Evolutionary conservation across 2,797 vertebrate genomes (phyloP).

Genomic region (Gallinago stenura): DNA sequence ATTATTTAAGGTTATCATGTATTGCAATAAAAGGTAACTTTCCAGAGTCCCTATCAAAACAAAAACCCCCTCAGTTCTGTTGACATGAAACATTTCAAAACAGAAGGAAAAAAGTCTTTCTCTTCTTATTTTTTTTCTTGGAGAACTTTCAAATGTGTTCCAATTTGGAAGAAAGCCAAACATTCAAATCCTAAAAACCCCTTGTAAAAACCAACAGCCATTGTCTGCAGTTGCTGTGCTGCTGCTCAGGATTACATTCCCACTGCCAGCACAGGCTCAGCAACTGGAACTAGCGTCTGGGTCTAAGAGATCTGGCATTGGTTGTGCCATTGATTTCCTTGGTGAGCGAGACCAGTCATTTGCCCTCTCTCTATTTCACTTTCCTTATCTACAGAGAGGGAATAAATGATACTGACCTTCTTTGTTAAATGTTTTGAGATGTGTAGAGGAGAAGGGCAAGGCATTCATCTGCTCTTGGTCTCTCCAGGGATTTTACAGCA

Average conservation of each 20-base stretch:
- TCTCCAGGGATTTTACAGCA: background rate
- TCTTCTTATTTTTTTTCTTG: background rate
- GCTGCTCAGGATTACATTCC: background rate
- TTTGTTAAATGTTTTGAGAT: conserved; percentile 30
- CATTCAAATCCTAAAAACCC: background rate
- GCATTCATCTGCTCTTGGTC: background rate
- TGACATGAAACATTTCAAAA: conserved; percentile 23
- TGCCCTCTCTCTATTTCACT: background rate
- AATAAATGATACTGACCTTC: background rate
- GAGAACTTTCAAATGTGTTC: background rate
- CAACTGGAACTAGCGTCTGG: background rate
- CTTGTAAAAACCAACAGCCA: background rate
- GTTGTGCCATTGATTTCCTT: background rate
- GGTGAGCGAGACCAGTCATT: background rate
- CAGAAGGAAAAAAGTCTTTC: background rate
- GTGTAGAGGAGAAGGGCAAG: background rate
- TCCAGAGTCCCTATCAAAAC: background rate
- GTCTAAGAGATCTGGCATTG: background rate
- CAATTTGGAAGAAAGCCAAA: background rate
- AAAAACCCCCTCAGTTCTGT: background rate
- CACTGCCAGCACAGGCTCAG: background rate
- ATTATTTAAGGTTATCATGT: background rate
- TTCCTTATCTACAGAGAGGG: background rate
- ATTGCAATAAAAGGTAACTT: background rate
- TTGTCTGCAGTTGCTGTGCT: background rate